Evolutionary conservation across 2,888 invertebrate species (phyloP), one percentile per base, ranked within the genome.

Genomic region (Dyspetes luteomarginatus): DNA sequence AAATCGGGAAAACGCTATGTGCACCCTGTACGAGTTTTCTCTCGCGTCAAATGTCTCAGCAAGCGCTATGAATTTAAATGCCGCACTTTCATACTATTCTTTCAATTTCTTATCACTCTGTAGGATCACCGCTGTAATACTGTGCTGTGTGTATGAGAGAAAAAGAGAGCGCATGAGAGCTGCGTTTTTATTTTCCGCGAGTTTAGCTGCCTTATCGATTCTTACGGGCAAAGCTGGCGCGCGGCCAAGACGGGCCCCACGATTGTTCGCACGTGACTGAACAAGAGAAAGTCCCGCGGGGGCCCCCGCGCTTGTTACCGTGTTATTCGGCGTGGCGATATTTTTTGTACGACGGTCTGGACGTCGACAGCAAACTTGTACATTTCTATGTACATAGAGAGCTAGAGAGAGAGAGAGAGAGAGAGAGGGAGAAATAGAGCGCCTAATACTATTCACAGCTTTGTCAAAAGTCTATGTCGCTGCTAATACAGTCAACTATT

Each of bases 211-310:
- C 65, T 48, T 58, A 65, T 74, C 67, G 58, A 65, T 36, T 36
- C 26, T 22, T 36, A n/a, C 55, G 12, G n/a, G 4, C 24, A 24
- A 30, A 15, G 73, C 43, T 52, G 52, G 60, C 58, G 75, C 60
- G 43, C 12, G 56, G 30, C 50, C 43, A 30, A 36, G 55, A 68
- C 52, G 50, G 69, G 67, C 50, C 56, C 81, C 73, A 74, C 81
- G 81, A 81, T 78, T 81, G 81, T 81, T 81, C 77, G 81, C 81
- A 81, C 81, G 81, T 81, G 81, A 77, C 81, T 81, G 81, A 81
- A 81, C 81, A 81, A 81, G 81, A 81, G 81, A 81, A 81, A 81
- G 81, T 81, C 72, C 65, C 22, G 36, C 22, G 22, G n/a, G 48
- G 69, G 43, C 45, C 62, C 17, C 73, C 22, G 52, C 55, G 75